Evolutionary conservation across 92 coral and sea anemone genomes (phyloP), one percentile per base, ranked within the genome.

Genomic region (Bergia sp.): DNA sequence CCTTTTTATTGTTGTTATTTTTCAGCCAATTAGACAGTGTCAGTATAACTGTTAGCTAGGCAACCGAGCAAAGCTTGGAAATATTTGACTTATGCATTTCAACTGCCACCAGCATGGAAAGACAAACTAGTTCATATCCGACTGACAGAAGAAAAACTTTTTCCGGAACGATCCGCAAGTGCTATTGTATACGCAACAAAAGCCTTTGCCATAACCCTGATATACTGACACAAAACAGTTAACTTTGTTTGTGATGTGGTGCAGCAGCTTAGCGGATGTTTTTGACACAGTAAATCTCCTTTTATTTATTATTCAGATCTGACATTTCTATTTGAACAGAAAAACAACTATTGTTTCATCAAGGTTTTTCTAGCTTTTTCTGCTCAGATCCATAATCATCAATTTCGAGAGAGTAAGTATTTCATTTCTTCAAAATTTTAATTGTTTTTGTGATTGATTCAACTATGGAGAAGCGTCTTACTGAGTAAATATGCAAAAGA

Each of bases 21-120:
- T 43, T 37, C 44, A 29, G 64, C 87, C 87, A 84, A 84, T 84
- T 71, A 84, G 53, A 84, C 49, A n/a, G n/a, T 84, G 66, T 39
- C 29, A 29, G 29, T 84, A 72, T 36, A 71, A 44, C 38, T 36
- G 87, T 36, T 47, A 84, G 58, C 87, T 44, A 69, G 79, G 87
- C 87, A 84, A 84, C 87, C 43, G 75, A 10, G 5, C 40, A 47
- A 69, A 69, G 23, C 21, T 71, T 41, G 42, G 15, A 84, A 53
- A 44, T 50, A 23, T 84, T 84, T 29, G 64, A 71, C 87, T 71
- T 50, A 43, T 37, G 0, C 37, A n/a, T 45, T 66, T 44, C 44
- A n/a, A 20, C 73, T 83, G 58, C 77, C 58, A 65, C 76, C 76
- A 45, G 77, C 37, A 11, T 41, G 45, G 76, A 79, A 45, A 49